A percentile compares a stretch with the other conserved stretches of the same genome.
Conservation (phyloP, 2,797 vertebrate species). For the Sebastes iracundus region DNA sequence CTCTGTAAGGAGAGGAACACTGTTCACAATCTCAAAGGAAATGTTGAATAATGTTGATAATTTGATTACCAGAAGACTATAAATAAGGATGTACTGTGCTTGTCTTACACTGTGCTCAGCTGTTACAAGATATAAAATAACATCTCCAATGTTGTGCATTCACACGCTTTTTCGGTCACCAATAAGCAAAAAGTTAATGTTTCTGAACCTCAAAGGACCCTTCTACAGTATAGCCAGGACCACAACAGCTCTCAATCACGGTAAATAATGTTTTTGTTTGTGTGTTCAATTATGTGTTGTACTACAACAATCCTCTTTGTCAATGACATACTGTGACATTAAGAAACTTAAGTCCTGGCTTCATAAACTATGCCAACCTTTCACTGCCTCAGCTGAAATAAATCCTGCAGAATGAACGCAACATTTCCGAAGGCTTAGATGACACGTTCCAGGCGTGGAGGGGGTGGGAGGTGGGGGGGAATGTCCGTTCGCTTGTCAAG, state of each 20-base stretch:
- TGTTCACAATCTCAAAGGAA: conserved; percentile 21
- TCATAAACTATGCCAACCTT: not conserved
- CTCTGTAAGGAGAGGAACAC: not conserved
- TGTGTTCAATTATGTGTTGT: not conserved
- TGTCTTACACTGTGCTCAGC: conserved; percentile 27
- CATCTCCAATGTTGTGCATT: not conserved
- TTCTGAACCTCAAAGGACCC: not conserved
- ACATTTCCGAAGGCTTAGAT: conserved; percentile 34
- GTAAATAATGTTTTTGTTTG: not conserved
- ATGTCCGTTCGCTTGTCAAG: conserved; percentile 21
- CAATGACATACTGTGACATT: not conserved
- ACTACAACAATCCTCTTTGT: not conserved
- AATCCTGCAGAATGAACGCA: conserved; percentile 36
- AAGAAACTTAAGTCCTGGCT: not conserved
- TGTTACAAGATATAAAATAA: conserved; percentile 21
- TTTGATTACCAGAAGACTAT: conserved; percentile 44
- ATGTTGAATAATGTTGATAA: conserved; percentile 32
- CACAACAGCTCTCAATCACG: not conserved
- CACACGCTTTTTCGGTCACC: not conserved
- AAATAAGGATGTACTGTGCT: conserved; percentile 23
- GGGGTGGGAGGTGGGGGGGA: not conserved
- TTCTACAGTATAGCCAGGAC: not conserved
- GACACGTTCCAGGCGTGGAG: not conserved
- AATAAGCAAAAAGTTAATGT: not conserved
- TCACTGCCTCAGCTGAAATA: conserved; percentile 17